Evolutionary conservation across 2,113 vertebrate genomes (phyloP).

Genomic region (Archocentrus centrarchus): DNA sequence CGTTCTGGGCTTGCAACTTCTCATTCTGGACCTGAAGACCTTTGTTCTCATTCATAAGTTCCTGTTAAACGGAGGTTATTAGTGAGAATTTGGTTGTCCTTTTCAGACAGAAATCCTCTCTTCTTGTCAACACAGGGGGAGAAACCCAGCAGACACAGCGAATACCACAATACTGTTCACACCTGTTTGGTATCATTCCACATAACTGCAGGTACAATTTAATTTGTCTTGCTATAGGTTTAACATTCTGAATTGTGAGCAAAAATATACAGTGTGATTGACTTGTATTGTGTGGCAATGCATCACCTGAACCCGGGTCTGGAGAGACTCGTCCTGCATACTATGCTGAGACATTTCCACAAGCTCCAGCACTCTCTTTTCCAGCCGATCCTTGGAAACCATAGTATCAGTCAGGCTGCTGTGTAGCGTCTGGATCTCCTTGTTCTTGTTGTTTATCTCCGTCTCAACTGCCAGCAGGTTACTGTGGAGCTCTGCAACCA

Average conservation of each 20-base stretch:
- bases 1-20: slow-evolving; percentile 89
- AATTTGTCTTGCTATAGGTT: neutral
- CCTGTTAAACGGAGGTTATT: slow-evolving; percentile 78
- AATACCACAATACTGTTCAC: neutral
- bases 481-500: slow-evolving; percentile 88
- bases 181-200: neutral
- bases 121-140: neutral
- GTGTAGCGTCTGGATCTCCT: slow-evolving; percentile 93
- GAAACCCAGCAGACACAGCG: too few relatives aligned
- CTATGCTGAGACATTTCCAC: slow-evolving; percentile 91
- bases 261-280: neutral
- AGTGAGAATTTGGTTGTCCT: neutral
- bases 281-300: neutral
- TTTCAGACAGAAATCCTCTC: neutral
- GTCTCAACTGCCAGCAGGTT: slow-evolving; percentile 89
- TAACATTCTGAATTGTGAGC: neutral
- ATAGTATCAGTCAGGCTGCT: slow-evolving; percentile 91
- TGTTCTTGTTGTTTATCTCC: slow-evolving; percentile 83
- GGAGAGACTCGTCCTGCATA: slow-evolving; percentile 87
- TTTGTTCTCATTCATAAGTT: slow-evolving; percentile 93
- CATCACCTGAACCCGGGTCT: slow-evolving; percentile 83
- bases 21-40: slow-evolving; percentile 89
- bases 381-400: slow-evolving; percentile 92
- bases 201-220: neutral
- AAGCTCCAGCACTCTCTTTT: slow-evolving; percentile 91